phyloP scores from a whole-genome alignment of 2,888 invertebrate genomes.

The Empis stercorea region DNA sequence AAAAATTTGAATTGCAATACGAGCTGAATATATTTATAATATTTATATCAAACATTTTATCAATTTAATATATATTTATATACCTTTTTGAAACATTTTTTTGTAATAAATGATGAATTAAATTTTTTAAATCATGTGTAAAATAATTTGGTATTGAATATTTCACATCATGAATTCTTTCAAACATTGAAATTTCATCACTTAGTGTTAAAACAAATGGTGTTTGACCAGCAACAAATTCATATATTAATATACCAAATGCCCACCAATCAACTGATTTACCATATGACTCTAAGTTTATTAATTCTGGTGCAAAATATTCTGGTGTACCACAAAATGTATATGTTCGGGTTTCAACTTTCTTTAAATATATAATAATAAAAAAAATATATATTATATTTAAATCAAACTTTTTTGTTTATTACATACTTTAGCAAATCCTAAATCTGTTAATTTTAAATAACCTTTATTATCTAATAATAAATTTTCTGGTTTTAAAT shows the following conservation, averaged over 20 bases:
- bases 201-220: constrained; percentile 62
- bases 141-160: constrained; percentile 78
- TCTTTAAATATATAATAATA: constrained; percentile 38
- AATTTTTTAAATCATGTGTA: constrained; percentile 65
- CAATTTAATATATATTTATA: too few species aligned
- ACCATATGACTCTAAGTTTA: constrained; percentile 83
- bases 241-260: constrained; percentile 74
- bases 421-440: constrained; percentile 69
- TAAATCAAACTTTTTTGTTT: too few species aligned
- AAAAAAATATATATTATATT: too few species aligned
- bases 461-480: constrained; percentile 61
- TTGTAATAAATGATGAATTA: constrained; percentile 70
- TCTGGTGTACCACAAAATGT: constrained; percentile 95
- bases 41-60: too few species aligned
- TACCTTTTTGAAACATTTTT: constrained; percentile 63
- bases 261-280: constrained; percentile 97
- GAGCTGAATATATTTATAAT: too few species aligned
- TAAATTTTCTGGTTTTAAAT: constrained; percentile 80
- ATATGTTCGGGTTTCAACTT: constrained; percentile 62
- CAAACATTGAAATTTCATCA: constrained; percentile 89
- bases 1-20: too few species aligned
- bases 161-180: constrained; percentile 84
- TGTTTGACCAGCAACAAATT: constrained; percentile 85
- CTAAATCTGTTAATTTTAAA: constrained; percentile 70
- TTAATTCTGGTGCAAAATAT: constrained; percentile 88